Evolutionary conservation across 2,888 invertebrate genomes (phyloP).

Genomic region (Desoria tigrina): DNA sequence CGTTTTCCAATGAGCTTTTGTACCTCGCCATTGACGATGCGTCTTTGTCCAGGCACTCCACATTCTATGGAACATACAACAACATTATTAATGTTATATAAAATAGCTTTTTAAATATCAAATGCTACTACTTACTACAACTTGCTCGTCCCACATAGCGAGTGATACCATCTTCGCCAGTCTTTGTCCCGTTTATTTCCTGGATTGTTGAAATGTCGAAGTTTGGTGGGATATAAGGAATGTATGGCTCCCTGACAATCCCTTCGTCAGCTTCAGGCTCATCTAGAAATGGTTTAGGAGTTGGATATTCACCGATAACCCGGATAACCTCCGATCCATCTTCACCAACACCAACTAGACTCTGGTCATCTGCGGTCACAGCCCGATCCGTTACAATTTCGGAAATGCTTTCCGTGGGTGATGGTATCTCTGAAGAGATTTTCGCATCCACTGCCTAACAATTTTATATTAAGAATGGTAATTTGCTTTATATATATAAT

Average conservation of each 20-base stretch:
- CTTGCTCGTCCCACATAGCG: slow-evolving; percentile 34
- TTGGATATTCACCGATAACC: slow-evolving; percentile 28
- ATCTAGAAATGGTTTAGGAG: slow-evolving; percentile 38
- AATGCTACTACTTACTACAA: slow-evolving; percentile 30
- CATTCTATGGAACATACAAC: slow-evolving; percentile 26
- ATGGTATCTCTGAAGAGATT: too few relatives aligned
- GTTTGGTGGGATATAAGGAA: slow-evolving; percentile 31
- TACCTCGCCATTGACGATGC: slow-evolving; percentile 43
- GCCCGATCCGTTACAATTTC: background rate
- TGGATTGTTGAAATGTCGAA: slow-evolving; percentile 34
- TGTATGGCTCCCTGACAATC: slow-evolving; percentile 15
- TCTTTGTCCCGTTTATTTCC: slow-evolving; percentile 28
- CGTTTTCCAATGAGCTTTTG: background rate
- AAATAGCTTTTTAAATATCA: background rate
- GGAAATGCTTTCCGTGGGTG: too few relatives aligned
- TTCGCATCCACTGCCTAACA: background rate
- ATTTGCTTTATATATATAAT: too few relatives aligned
- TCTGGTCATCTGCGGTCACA: background rate
- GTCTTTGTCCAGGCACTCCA: slow-evolving; percentile 29
- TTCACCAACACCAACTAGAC: background rate
- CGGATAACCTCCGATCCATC: background rate
- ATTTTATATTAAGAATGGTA: too few relatives aligned
- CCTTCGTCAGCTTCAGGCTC: slow-evolving; percentile 29
- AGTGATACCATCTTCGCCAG: background rate
- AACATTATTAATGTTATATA: background rate